Conservation (phyloP, 2,888 invertebrate genomes). For the Buathra laborator region DNA sequence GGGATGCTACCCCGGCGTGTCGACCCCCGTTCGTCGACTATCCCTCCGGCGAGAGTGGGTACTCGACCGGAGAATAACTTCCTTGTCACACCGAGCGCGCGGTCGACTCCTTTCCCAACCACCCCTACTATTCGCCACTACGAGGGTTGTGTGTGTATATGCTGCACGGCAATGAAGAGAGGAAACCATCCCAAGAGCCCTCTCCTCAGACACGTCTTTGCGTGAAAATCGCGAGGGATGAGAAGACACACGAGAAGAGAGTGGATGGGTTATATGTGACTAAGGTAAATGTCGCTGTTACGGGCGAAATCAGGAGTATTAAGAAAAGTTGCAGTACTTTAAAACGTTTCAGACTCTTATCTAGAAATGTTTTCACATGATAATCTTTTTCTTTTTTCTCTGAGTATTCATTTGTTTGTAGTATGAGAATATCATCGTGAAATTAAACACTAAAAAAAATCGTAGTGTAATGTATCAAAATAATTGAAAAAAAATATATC, state of each 20-base stretch:
- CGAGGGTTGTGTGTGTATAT: background rate
- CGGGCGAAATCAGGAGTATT: background rate
- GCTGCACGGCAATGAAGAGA: slow-evolving; percentile 27
- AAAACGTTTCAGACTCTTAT: too few species aligned
- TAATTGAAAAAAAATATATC: too few species aligned
- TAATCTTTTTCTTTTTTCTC: too few species aligned
- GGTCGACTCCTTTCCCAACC: slow-evolving; percentile 43
- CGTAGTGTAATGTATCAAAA: too few species aligned
- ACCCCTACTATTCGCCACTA: slow-evolving; percentile 35
- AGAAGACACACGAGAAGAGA: slow-evolving; percentile 19
- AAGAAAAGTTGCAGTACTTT: background rate
- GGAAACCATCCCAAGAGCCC: slow-evolving; percentile 51
- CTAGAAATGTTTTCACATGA: too few species aligned
- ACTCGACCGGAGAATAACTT: slow-evolving; percentile 67
- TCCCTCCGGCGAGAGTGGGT: slow-evolving; percentile 63
- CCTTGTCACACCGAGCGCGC: slow-evolving; percentile 55
- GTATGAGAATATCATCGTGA: too few species aligned
- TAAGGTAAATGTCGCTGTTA: slow-evolving; percentile 36
- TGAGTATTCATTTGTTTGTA: too few species aligned
- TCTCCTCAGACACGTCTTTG: slow-evolving; percentile 53
- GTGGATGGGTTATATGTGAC: slow-evolving; percentile 24
- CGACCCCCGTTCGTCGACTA: slow-evolving; percentile 45
- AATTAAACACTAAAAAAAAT: too few species aligned
- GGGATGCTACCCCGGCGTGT: slow-evolving; percentile 4
- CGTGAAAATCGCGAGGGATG: slow-evolving; percentile 61